phyloP scores from a whole-genome alignment of 2,888 invertebrate genomes.

The Ochropleura plecta region DNA sequence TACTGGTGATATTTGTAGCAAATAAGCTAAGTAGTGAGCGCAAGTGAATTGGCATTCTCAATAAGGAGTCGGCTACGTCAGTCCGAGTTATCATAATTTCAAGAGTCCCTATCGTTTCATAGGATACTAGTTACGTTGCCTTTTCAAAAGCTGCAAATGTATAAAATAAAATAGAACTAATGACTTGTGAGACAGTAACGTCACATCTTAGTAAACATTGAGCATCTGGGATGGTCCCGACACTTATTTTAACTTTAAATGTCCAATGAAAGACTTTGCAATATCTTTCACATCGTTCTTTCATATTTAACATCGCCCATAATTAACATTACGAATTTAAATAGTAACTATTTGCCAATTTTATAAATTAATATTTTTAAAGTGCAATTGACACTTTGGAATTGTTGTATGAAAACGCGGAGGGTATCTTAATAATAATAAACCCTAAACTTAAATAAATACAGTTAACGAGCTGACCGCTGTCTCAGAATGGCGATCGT shows the following conservation, averaged over 20 bases:
- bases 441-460: conserved; percentile 71
- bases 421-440: conserved; percentile 68
- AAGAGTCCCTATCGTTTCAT: conserved; percentile 23
- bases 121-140: conserved; percentile 50
- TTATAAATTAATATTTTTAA: conserved; percentile 53
- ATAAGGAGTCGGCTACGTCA: conserved; percentile 43
- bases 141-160: conserved; percentile 57
- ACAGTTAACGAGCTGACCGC: conserved; percentile 61
- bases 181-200: conserved; percentile 57
- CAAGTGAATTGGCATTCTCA: conserved; percentile 30
- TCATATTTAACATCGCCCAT: conserved; percentile 31
- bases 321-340: conserved; percentile 50
- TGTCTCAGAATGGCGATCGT: conserved; percentile 54
- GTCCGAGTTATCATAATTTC: conserved; percentile 15
- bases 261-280: conserved; percentile 54
- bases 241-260: conserved; percentile 46
- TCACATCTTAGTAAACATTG: conserved; percentile 56
- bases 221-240: conserved; percentile 64
- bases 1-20: conserved; percentile 41
- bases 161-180: conserved; percentile 61
- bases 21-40: conserved; percentile 40
- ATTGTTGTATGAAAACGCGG: conserved; percentile 64
- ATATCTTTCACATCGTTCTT: conserved; percentile 44
- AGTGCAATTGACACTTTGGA: conserved; percentile 64
- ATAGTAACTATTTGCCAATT: conserved; percentile 59